Evolutionary conservation across 2,113 vertebrate genomes (phyloP), one percentile per base, ranked within the genome.

Genomic region (Guaruba guarouba): DNA sequence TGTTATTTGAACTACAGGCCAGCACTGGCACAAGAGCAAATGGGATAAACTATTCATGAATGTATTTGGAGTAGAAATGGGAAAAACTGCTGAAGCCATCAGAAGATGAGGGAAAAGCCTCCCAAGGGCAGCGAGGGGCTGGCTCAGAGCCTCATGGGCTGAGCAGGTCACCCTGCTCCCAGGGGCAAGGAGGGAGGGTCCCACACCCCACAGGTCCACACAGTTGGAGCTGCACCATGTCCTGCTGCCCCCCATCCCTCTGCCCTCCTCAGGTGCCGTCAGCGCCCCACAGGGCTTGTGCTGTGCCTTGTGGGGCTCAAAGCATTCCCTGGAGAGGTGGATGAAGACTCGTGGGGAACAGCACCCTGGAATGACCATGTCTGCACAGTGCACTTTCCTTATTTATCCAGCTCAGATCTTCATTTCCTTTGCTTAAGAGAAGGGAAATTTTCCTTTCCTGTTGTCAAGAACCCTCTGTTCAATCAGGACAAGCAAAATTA

Each of bases 1-100:
- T 82, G 79, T 54, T 88, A 69, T 92, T 96, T 82, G 66, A 96
- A 91, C 64, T 69, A 24, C 11, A 78, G 79, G n/a, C 69, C 54
- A 39, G 43, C 41, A 31, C 49, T 85, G 92, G 90, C 90, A 48
- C 46, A 81, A 76, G 64, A 90, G 52, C 74, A 94, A 81, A 81
- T 28, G 75, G 78, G 79, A 92, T 96, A 82, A 96, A 91, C 70
- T 88, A 69, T 92, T 78, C 75, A 66, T 66, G 83, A 82, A 69
- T 61, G 15, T 54, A 88, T 96, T 91, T 92, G 52, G 66, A 85
- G 83, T 44, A 74, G 87, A 92, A 85, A 85, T 66, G 64, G 70
- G 86, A 64, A 91, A 70, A 92, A 74, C 66, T 85, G 75, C 92
- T 82, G 90, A 90, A 91, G 80, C 79, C 39, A 18, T 85, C 74